Evolutionary conservation across 2,888 invertebrate species (phyloP), one percentile per base, ranked within the genome.

Genomic region (Pterostichus madidus): DNA sequence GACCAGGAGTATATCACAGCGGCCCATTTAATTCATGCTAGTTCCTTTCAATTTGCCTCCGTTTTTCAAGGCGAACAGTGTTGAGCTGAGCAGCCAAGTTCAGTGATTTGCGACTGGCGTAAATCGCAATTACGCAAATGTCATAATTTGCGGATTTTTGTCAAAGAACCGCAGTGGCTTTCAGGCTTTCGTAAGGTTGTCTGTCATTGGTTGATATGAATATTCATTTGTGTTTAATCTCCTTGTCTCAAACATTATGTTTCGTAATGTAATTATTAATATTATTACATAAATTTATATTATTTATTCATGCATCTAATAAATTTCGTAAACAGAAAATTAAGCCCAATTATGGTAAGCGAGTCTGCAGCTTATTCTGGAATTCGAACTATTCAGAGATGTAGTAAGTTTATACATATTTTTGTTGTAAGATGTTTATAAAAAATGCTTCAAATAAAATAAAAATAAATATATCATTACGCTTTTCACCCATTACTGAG

Each of bases 41-140:
- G 13, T 11, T 0, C 13, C n/a, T 35, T n/a, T 13, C 64, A 13
- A 64, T n/a, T 32, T 13, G 10, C n/a, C 13, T 64, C n/a, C 3
- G 10, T 13, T 32, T 6, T 35, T 15, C 13, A 35, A n/a, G 11
- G 35, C 32, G 32, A 5, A 13, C 68, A 39, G 44, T 17, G 24
- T 44, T 56, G 11, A 8, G 17, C 68, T 71, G 68, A 44, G 24
- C 68, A 5, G 24, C 15, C 10, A 24, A 3, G 13, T 71, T 39
- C 84, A 73, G 84, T 84, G 84, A 85, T 85, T 84, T 85, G 85
- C 84, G 83, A 84, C 76, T 84, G 76, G 82, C 84, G 85, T 85
- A 85, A 85, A 85, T 85, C 84, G 85, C 84, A 85, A 85, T 85
- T 85, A 85, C 84, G 83, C 83, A 85, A 84, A 85, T 85, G 85